Percentiles rank a stretch among this genome's conserved stretches.
Conservation (phyloP, 2,888 invertebrate species). For the Ariolimax columbianus region DNA sequence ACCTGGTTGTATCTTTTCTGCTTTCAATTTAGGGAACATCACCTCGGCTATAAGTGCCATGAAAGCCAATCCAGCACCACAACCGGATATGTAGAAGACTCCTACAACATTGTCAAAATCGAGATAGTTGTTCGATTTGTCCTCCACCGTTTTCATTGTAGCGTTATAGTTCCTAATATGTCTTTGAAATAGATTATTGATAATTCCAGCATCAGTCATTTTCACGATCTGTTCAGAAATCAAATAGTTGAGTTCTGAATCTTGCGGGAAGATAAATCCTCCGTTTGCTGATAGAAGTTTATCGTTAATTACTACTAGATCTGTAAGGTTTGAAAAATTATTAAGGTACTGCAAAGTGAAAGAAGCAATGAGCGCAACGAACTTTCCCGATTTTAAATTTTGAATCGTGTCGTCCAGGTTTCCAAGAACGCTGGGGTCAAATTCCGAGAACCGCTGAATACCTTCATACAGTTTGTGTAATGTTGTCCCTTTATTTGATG, state of each 20-base stretch:
- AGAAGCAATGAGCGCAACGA: neutral
- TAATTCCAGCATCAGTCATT: neutral
- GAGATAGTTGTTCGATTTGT: neutral
- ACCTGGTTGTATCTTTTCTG: neutral
- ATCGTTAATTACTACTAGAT: neutral
- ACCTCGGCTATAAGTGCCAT: neutral
- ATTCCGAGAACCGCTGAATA: neutral
- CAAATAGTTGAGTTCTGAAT: neutral
- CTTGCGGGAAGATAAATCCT: neutral
- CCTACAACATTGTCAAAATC: neutral
- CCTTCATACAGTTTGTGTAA: slow-evolving; percentile 7
- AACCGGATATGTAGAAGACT: neutral
- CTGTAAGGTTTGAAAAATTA: neutral
- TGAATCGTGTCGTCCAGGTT: neutral
- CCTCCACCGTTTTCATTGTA: neutral
- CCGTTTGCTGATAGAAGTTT: neutral
- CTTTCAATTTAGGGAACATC: neutral
- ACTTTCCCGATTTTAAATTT: neutral
- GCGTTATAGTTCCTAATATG: neutral
- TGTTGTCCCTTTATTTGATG: neutral
- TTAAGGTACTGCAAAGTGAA: neutral
- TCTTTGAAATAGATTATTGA: neutral
- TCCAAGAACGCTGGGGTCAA: neutral
- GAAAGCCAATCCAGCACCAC: neutral
- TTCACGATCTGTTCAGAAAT: slow-evolving; percentile 12